Evolutionary conservation across 2,797 vertebrate genomes (phyloP), one percentile per base, ranked within the genome.

Genomic region (Gymnoscopelus braueri): DNA sequence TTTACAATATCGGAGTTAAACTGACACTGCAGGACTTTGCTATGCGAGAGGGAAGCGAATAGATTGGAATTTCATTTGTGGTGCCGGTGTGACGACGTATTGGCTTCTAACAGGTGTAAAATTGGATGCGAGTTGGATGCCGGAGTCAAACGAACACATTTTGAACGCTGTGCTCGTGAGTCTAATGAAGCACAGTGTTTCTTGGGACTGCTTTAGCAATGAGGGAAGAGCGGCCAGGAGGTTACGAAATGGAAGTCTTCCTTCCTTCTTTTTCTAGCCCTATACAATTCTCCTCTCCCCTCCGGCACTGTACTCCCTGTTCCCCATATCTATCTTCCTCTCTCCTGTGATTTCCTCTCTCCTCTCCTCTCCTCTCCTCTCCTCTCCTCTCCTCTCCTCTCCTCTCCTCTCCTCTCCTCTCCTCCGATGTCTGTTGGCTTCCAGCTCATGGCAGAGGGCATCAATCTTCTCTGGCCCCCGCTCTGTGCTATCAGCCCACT

Each of bases 391-490:
- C 55, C 39, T 59, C 44, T 50, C 24, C 14, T 59, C 23, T 63
- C 19, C 12, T 32, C 19, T 51, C n/a, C 8, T 26, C 14, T 23
- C 35, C 29, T 55, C 56, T 54, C 58, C 63, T 44, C 29, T 26
- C 11, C 26, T 2, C 9, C 53, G 13, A n/a, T 64, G 35, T 58
- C 67, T 68, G 69, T 55, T 54, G 35, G 29, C 67, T 82, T 75
- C 44, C 65, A 69, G 81, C 79, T 84, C 76, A 71, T 71, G 74
- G 79, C 72, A 66, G 76, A 84, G 80, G 75, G 69, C 85, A 91
- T 92, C 86, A 83, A 88, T 92, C 89, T 91, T 72, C 69, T 5
- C 56, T 65, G 72, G 76, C 63, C 61, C 39, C 79, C 65, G 82
- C 81, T 85, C 78, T 71, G 65, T 79, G 86, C 77, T 78, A 87